A percentile compares a stretch with the other conserved stretches of the same genome.
Conservation (phyloP, 2,888 invertebrate species). For the Suillia variegata region DNA sequence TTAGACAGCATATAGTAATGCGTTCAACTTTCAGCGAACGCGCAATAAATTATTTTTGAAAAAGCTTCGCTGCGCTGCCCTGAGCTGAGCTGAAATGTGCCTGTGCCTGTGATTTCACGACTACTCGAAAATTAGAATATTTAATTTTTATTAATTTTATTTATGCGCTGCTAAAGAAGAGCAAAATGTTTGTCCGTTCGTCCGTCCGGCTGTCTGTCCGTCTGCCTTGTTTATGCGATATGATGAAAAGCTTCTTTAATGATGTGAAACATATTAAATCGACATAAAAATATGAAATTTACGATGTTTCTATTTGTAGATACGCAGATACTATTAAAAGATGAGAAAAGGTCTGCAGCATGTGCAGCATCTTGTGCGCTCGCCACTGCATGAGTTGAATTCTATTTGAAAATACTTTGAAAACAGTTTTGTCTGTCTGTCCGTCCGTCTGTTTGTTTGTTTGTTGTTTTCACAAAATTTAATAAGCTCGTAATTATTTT, state of each 20-base stretch:
- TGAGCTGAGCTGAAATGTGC: too few species aligned
- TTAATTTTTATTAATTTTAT: not conserved
- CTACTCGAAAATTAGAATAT: not conserved
- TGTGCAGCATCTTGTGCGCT: too few species aligned
- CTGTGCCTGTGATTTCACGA: constrained; percentile 2
- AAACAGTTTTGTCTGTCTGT: not conserved
- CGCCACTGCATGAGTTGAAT: too few species aligned
- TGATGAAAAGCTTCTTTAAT: constrained; percentile 8
- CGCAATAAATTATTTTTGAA: constrained; percentile 25
- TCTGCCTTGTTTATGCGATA: not conserved
- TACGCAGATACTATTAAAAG: not conserved
- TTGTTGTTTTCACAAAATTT: not conserved
- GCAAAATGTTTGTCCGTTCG: not conserved
- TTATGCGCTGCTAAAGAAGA: not conserved
- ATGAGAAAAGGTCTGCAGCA: too few species aligned
- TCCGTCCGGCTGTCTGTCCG: not conserved
- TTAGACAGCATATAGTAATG: not conserved
- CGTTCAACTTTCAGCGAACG: not conserved
- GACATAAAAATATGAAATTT: constrained; percentile 12
- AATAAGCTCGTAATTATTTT: not conserved
- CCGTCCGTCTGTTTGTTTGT: not conserved
- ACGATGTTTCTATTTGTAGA: not conserved
- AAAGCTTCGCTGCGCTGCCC: too few species aligned
- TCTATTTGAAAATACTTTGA: too few species aligned
- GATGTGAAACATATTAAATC: constrained; percentile 12